Percentiles rank a stretch among this genome's conserved stretches.
Conservation (phyloP, 2,113 vertebrate species). For the Poicephalus gulielmi region DNA sequence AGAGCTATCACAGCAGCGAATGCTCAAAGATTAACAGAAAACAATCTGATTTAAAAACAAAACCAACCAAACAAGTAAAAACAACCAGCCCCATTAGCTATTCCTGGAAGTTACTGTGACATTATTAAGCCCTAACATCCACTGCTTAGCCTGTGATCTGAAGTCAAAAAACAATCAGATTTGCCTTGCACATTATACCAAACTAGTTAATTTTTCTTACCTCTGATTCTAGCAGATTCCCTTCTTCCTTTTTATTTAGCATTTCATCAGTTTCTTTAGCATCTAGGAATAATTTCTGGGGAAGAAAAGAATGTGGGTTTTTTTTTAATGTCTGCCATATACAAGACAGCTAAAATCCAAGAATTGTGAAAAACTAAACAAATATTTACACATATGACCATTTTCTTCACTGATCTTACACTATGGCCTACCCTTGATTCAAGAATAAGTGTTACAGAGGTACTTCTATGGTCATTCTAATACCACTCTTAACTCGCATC, state of each 20-base stretch:
- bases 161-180: background rate
- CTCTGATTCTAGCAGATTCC: conserved; percentile 58
- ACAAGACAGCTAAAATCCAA: background rate
- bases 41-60: background rate
- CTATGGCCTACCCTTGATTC: background rate
- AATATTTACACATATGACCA: background rate
- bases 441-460: background rate
- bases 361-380: background rate
- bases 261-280: conserved; percentile 32
- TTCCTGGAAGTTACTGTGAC: background rate
- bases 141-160: background rate
- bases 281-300: conserved; percentile 62
- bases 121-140: background rate
- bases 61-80: background rate
- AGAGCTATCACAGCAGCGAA: background rate
- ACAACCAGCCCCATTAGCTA: background rate
- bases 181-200: rapidly evolving
- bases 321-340: background rate
- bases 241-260: conserved; percentile 7
- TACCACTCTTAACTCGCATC: background rate
- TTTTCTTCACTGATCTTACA: background rate
- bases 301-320: rapidly evolving
- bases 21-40: background rate
- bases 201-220: conserved; percentile 48
- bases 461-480: background rate